Evolutionary conservation across 2,113 vertebrate genomes (phyloP).

Genomic region (Bubo bubo): DNA sequence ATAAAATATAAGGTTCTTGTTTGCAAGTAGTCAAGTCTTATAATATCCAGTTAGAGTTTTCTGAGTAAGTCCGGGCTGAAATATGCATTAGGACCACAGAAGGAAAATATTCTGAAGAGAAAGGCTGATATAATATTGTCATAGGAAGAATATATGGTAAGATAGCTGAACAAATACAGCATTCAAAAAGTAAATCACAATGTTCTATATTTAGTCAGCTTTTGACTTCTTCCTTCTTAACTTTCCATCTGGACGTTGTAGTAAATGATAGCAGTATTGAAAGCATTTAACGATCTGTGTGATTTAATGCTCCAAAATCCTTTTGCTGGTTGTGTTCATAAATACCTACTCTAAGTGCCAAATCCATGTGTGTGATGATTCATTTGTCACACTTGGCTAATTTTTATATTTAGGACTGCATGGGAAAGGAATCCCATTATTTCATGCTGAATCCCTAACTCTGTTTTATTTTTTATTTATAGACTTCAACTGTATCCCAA

Average conservation of each 20-base stretch:
- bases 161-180: not conserved
- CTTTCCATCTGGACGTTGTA: conserved; percentile 1
- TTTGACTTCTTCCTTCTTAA: not conserved
- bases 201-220: not conserved
- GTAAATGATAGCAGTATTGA: not conserved
- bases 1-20: not conserved
- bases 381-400: not conserved
- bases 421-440: not conserved
- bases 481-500: not conserved
- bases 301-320: not conserved
- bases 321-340: not conserved
- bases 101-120: not conserved
- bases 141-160: not conserved
- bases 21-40: not conserved
- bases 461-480: not conserved
- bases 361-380: not conserved
- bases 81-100: not conserved
- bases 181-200: not conserved
- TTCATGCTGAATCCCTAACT: not conserved
- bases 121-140: not conserved
- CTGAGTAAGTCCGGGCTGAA: not conserved
- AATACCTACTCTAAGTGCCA: not conserved
- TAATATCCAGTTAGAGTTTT: not conserved
- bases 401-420: not conserved
- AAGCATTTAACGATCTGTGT: not conserved